phyloP scores from a whole-genome alignment of 1,140 invertebrate genomes.

The Atta texana region DNA sequence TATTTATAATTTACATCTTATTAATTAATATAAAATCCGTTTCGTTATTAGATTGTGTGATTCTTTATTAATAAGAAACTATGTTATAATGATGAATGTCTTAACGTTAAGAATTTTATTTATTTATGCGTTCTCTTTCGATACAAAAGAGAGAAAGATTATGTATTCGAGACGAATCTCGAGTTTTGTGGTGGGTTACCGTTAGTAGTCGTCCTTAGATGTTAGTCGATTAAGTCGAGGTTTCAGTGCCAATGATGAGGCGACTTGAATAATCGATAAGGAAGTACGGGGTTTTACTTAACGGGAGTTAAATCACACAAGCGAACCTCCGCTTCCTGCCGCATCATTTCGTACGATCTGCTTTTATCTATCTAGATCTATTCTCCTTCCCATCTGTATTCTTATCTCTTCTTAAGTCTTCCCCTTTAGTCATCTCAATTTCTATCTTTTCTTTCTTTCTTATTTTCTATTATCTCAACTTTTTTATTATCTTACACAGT shows the following conservation, averaged over 20 bases:
- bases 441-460: background rate
- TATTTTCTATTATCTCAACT: background rate
- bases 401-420: conserved; percentile 12
- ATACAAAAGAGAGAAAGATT: conserved; percentile 23
- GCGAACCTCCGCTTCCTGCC: conserved; percentile 76
- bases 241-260: conserved; percentile 57
- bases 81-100: background rate
- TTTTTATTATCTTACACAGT: background rate
- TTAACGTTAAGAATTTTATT: conserved; percentile 10
- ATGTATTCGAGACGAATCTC: conserved; percentile 53
- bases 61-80: background rate
- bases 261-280: conserved; percentile 74
- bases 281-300: conserved; percentile 77
- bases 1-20: background rate
- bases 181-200: conserved; percentile 27
- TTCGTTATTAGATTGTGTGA: background rate
- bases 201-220: conserved; percentile 63
- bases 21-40: background rate
- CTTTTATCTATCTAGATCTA: conserved; percentile 31
- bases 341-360: conserved; percentile 68
- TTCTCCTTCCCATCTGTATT: conserved; percentile 25
- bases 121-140: conserved; percentile 22
- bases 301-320: conserved; percentile 80
- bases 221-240: conserved; percentile 61
- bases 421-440: background rate